A percentile compares a stretch with the other conserved stretches of the same genome.
phyloP scores from a whole-genome alignment of 2,113 vertebrate species.

The Otus sunia region DNA sequence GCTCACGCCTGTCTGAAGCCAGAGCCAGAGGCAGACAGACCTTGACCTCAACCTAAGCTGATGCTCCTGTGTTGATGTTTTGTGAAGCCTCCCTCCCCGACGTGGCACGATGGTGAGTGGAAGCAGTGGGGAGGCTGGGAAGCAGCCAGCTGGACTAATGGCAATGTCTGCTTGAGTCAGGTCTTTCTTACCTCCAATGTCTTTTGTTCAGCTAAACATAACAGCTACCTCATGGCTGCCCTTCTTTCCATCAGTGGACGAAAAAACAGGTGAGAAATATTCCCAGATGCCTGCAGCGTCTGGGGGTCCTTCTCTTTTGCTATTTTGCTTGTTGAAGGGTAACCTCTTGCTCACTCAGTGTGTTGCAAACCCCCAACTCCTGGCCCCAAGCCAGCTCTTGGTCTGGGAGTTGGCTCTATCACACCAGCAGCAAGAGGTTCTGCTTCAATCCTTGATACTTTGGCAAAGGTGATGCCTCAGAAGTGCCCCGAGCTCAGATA shows the following conservation, averaged over 20 bases:
- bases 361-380: background rate
- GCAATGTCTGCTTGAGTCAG: background rate
- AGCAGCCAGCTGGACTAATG: background rate
- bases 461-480: background rate
- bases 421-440: background rate
- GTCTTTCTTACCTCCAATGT: background rate
- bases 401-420: background rate
- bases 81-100: fast-evolving
- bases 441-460: background rate
- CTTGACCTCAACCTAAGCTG: background rate
- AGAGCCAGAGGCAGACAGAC: background rate
- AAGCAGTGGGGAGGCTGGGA: background rate
- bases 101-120: fast-evolving
- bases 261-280: background rate
- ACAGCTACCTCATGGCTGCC: background rate
- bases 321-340: background rate
- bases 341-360: background rate
- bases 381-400: background rate
- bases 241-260: background rate
- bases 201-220: background rate
- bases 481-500: background rate
- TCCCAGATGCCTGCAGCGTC: background rate
- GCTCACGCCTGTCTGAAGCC: fast-evolving
- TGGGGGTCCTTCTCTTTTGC: background rate
- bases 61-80: background rate